Base-by-base conservation (phyloP, 2,888 invertebrate genomes). In the Sisyra nigra region DNA sequence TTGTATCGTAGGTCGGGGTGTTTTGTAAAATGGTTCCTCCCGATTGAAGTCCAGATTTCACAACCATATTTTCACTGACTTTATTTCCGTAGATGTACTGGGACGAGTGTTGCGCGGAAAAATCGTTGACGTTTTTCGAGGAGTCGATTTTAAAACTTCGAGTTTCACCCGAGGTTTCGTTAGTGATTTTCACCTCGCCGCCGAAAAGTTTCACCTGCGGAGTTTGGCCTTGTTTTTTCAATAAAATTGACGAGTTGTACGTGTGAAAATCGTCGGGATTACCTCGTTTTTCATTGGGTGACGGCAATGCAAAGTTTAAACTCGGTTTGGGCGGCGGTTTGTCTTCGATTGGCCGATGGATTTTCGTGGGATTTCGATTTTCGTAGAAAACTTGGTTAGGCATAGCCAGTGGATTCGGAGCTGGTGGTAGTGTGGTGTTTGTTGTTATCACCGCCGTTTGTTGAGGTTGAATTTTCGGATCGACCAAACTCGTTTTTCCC, bases 401-500 rank as follows among this genome's bases (percentile, higher is more conserved):
- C 24, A 24, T 24, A 3, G 7, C 24, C 24, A 24, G 24, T 7
- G 24, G 24, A 24, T 24, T 35, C 9, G 24, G n/a, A n/a, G n/a
- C n/a, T n/a, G n/a, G n/a, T n/a, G n/a, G 24, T 7, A 24, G 24
- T 24, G 24, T 24, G 24, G 3, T n/a, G n/a, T n/a, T n/a, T n/a
- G n/a, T 24, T 7, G 24, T 7, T 24, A 24, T 7, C 49, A 62
- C 62, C 7, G 62, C 24, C 5, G 62, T 49, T 63, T 62, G 31
- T 47, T 54, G 24, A 5, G 3, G 24, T 7, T 3, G 24, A 3
- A 24, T 7, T 51, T 63, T 64, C 42, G 63, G 63, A 33, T 57
- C 86, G 11, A 88, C 80, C 31, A 88, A 65, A 40, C 85, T 72
- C 2, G 87, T 87, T 54, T 82, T 84, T 4, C 87, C 87, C 17